A percentile compares a stretch with the other conserved stretches of the same genome.
Evolutionary conservation across 1,140 invertebrate genomes (phyloP).

Genomic region (Nymphalis io): DNA sequence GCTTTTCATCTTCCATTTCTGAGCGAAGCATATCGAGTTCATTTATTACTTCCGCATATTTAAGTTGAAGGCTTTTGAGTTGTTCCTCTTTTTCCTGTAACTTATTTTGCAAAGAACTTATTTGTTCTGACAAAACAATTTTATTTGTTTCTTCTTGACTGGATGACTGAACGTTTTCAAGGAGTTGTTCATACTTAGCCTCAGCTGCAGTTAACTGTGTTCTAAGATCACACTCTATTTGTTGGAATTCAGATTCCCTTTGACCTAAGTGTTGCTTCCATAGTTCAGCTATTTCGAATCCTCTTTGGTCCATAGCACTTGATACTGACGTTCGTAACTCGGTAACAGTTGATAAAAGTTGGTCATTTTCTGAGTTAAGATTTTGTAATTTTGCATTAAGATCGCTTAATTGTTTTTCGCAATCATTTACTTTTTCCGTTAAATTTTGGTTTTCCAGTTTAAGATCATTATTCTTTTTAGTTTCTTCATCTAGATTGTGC

Average conservation of each 20-base stretch:
- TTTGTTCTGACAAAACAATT: slow-evolving; percentile 68
- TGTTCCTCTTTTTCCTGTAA: slow-evolving; percentile 76
- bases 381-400: slow-evolving; percentile 56
- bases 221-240: slow-evolving; percentile 76
- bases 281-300: slow-evolving; percentile 83
- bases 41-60: slow-evolving; percentile 68
- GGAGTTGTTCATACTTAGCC: slow-evolving; percentile 78
- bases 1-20: slow-evolving; percentile 73
- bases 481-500: slow-evolving; percentile 51
- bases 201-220: slow-evolving; percentile 69
- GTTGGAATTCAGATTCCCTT: slow-evolving; percentile 82
- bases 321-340: slow-evolving; percentile 72
- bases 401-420: slow-evolving; percentile 53
- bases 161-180: slow-evolving; percentile 71
- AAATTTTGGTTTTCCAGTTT: slow-evolving; percentile 52
- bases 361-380: slow-evolving; percentile 71
- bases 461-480: slow-evolving; percentile 43
- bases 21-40: slow-evolving; percentile 72
- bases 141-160: slow-evolving; percentile 79
- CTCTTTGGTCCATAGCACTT: slow-evolving; percentile 82
- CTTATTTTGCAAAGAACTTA: slow-evolving; percentile 69
- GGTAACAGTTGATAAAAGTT: slow-evolving; percentile 66
- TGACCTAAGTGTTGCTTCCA: slow-evolving; percentile 84
- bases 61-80: slow-evolving; percentile 59
- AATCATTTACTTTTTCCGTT: slow-evolving; percentile 37